Evolutionary conservation across 1,140 invertebrate species (phyloP), one percentile per base, ranked within the genome.

Genomic region (Drosophila burlai): DNA sequence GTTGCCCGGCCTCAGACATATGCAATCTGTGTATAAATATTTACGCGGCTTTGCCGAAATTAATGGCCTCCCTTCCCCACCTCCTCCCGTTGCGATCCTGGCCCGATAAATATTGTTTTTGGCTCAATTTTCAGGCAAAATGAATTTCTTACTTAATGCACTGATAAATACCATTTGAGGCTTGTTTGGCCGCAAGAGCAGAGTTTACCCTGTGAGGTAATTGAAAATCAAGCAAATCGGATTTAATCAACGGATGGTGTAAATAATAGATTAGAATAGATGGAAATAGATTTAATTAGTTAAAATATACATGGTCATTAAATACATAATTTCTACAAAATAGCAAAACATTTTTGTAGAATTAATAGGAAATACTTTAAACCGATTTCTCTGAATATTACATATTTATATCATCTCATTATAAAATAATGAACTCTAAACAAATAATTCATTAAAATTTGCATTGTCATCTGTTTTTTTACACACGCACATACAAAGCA

Each of bases 1-100:
- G 63, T 76, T 47, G 59, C 31, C 64, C 76, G 62, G 54, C 49
- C 64, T 61, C 72, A 71, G 55, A 73, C 81, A 89, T 80, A 79
- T 90, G 85, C 69, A 72, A 81, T 84, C 61, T 90, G 81, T 72
- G 69, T 84, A 90, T 84, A 90, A 89, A 89, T 89, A 89, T 89
- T 89, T 90, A 90, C 79, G 81, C 85, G 85, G 74, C 75, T 40
- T 73, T 63, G 71, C 50, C 55, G 46, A 90, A 90, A 90, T 82
- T 90, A 90, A 90, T 85, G 81, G 71, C 71, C 61, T 40, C 21
- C 55, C 61, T 40, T 24, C 24, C 31, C 18, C 29, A 11, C 24
- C 13, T 3, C 24, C 46, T 31, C 9, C 45, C 24, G 49, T 13
- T 49, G 46, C 66, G 49, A 67, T 66, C 66, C 60, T 40, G 46